Evolutionary conservation across 2,797 vertebrate genomes (phyloP).

Genomic region (Spatula clypeata): DNA sequence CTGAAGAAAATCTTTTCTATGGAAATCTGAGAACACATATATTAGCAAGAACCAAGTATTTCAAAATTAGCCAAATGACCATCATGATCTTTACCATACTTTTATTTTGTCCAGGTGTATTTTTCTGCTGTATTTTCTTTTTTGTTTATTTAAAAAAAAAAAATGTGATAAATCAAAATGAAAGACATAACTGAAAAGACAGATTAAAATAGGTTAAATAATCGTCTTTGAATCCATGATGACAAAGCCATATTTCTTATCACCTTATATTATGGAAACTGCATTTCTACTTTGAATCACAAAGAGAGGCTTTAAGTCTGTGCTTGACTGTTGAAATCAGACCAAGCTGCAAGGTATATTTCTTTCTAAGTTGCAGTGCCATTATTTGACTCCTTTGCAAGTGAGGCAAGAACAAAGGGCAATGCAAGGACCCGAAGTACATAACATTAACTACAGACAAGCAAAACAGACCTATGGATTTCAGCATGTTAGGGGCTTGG

Average conservation of each 20-base stretch:
- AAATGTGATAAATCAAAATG: not conserved
- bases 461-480: not conserved
- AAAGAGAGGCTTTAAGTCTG: conserved; percentile 22
- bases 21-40: not conserved
- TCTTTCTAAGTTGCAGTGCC: not conserved
- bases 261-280: not conserved
- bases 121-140: not conserved
- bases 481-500: not conserved
- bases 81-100: not conserved
- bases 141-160: fast-evolving
- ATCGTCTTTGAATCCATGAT: not conserved
- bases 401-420: not conserved
- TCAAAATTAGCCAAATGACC: not conserved
- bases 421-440: not conserved
- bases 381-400: not conserved
- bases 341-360: not conserved
- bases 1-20: not conserved
- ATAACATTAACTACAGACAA: not conserved
- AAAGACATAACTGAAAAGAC: not conserved
- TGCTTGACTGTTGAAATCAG: conserved; percentile 1
- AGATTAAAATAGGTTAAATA: not conserved
- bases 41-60: not conserved
- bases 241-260: not conserved
- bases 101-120: not conserved
- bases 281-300: not conserved